Evolutionary conservation across 2,113 vertebrate genomes (phyloP).

Genomic region (Baryphthengus martii): DNA sequence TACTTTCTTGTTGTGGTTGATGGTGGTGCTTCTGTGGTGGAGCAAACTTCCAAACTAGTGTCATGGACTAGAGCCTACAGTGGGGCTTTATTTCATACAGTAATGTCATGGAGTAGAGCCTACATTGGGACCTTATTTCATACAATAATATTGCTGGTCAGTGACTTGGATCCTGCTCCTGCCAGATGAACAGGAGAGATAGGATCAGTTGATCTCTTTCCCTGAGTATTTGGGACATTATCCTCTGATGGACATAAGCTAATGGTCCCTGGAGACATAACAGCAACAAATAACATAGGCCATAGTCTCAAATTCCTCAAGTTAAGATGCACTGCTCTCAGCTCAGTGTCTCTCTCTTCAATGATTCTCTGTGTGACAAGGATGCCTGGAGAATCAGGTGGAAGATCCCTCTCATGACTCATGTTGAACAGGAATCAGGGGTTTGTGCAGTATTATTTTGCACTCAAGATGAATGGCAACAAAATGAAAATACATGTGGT

Average conservation of each 20-base stretch:
- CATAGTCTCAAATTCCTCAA: neutral
- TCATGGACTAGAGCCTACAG: neutral
- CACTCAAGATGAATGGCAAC: neutral
- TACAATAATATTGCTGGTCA: neutral
- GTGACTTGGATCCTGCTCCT: neutral
- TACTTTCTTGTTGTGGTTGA: neutral
- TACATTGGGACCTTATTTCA: neutral
- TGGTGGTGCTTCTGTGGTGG: neutral
- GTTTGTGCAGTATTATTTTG: neutral
- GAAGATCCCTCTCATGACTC: neutral
- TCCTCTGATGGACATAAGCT: neutral
- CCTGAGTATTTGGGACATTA: neutral
- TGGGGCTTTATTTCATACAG: neutral
- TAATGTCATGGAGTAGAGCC: neutral
- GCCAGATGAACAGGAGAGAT: neutral
- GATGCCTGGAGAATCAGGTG: neutral
- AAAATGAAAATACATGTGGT: neutral
- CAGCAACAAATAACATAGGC: neutral
- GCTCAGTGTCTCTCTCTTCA: neutral
- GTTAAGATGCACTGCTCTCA: neutral
- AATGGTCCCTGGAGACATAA: neutral
- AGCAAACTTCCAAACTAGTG: neutral
- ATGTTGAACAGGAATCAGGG: neutral
- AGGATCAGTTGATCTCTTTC: neutral
- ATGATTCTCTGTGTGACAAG: neutral